Conservation (phyloP, 2,113 vertebrate species). For the Thomomys bottae region DNA sequence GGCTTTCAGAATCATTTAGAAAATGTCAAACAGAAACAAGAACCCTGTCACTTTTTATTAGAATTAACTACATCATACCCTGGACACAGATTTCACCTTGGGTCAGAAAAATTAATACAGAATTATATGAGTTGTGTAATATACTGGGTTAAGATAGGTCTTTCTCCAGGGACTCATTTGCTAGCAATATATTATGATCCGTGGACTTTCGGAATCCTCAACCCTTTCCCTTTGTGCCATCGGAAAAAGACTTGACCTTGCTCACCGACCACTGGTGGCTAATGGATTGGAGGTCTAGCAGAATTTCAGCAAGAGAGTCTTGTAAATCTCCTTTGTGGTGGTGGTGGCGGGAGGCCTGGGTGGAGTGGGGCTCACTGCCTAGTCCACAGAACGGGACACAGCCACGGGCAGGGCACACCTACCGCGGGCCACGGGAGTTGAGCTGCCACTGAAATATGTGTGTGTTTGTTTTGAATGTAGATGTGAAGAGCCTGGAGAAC, state of each 20-base stretch:
- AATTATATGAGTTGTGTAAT: slow-evolving; percentile 90
- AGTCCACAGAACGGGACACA: slow-evolving; percentile 69
- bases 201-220: slow-evolving; percentile 85
- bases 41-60: slow-evolving; percentile 93
- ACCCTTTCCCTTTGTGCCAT: slow-evolving; percentile 84
- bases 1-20: slow-evolving; percentile 90
- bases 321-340: slow-evolving; percentile 78
- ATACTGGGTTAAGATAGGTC: slow-evolving; percentile 88
- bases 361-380: slow-evolving; percentile 75
- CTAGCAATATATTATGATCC: slow-evolving; percentile 88
- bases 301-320: slow-evolving; percentile 84
- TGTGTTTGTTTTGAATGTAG: slow-evolving; percentile 82
- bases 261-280: slow-evolving; percentile 85
- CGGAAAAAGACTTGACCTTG: slow-evolving; percentile 87
- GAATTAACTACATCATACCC: slow-evolving; percentile 89
- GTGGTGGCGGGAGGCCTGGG: slow-evolving; percentile 77
- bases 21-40: slow-evolving; percentile 92
- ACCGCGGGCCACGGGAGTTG: slow-evolving; percentile 70
- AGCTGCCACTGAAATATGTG: slow-evolving; percentile 68
- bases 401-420: slow-evolving; percentile 52
- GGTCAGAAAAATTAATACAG: slow-evolving; percentile 98
- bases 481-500: slow-evolving; percentile 99
- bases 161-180: slow-evolving; percentile 92
- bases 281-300: slow-evolving; percentile 86
- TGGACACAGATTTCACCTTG: slow-evolving; percentile 92